Evolutionary conservation across 1,140 invertebrate species (phyloP).

Genomic region (Caenorhabditis tropicalis): DNA sequence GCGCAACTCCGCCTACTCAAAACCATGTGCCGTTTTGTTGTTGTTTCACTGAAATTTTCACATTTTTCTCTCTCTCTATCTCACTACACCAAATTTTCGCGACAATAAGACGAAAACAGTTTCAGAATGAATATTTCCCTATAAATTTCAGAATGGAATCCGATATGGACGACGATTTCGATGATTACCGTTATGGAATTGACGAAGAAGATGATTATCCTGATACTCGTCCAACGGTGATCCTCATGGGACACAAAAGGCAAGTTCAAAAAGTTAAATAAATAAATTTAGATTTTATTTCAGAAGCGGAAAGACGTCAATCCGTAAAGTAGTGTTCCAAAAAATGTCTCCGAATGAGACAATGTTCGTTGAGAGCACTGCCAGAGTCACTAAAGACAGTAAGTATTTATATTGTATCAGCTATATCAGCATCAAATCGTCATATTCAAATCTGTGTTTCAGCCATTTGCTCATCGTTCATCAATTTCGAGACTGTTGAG

Average conservation of each 20-base stretch:
- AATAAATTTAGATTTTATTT: slow-evolving; percentile 54
- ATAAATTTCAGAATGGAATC: slow-evolving; percentile 14
- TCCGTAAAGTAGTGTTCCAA: slow-evolving; percentile 99
- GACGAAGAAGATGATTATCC: slow-evolving; percentile 60
- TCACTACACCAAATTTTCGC: background rate
- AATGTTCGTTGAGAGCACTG: slow-evolving; percentile 96
- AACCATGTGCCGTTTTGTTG: slow-evolving; percentile 41
- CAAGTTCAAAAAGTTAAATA: slow-evolving; percentile 69
- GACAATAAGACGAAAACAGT: background rate
- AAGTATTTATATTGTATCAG: slow-evolving; percentile 49
- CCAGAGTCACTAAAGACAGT: slow-evolving; percentile 97
- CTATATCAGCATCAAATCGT: background rate
- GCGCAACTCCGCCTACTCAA: background rate
- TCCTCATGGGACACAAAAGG: slow-evolving; percentile 93
- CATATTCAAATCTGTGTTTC: slow-evolving; percentile 66
- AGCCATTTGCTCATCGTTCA: slow-evolving; percentile 91
- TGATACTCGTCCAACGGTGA: slow-evolving; percentile 79
- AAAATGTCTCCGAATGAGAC: slow-evolving; percentile 99
- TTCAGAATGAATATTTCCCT: background rate
- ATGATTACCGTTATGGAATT: slow-evolving; percentile 54
- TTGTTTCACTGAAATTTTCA: background rate
- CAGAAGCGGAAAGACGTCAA: slow-evolving; percentile 99
- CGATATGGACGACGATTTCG: slow-evolving; percentile 50
- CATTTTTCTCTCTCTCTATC: background rate
- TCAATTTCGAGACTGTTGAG: slow-evolving; percentile 99